phyloP scores from a whole-genome alignment of 2,797 vertebrate species.

The Tapirus indicus region DNA sequence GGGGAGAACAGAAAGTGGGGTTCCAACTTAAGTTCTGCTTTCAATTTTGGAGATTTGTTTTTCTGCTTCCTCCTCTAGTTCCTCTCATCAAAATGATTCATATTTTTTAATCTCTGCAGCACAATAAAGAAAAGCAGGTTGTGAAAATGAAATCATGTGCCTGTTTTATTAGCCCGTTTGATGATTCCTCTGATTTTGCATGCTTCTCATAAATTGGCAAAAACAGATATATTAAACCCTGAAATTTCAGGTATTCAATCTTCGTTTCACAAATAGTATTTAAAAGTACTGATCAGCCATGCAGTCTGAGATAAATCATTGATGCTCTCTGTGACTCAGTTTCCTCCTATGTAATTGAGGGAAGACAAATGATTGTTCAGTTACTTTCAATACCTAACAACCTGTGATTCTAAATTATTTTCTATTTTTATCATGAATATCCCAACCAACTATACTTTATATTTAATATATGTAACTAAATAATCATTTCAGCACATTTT shows the following conservation, averaged over 20 bases:
- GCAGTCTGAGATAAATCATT: fast-evolving
- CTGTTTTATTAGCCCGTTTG: background rate
- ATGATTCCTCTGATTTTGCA: too few species aligned
- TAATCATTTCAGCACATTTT: background rate
- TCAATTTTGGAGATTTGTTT: background rate
- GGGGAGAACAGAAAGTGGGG: background rate
- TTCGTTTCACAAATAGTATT: background rate
- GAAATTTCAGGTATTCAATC: background rate
- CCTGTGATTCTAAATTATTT: too few species aligned
- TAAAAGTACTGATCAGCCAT: background rate
- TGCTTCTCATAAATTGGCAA: background rate
- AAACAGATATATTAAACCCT: fast-evolving
- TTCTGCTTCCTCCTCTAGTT: fast-evolving
- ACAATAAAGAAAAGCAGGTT: background rate
- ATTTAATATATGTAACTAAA: fast-evolving
- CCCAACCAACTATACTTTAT: fast-evolving
- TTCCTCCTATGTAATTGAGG: background rate
- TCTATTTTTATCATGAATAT: background rate
- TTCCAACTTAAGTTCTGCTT: background rate
- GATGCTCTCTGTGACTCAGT: background rate
- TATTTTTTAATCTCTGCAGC: fast-evolving
- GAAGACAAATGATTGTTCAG: fast-evolving
- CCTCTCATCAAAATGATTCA: fast-evolving
- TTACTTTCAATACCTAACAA: too few species aligned
- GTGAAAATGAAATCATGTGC: background rate